These are phyloP conservation scores for Myodes glareolus DNA, from an alignment of 2,113 vertebrate genomes.

Conservation along the genomic window DNA sequence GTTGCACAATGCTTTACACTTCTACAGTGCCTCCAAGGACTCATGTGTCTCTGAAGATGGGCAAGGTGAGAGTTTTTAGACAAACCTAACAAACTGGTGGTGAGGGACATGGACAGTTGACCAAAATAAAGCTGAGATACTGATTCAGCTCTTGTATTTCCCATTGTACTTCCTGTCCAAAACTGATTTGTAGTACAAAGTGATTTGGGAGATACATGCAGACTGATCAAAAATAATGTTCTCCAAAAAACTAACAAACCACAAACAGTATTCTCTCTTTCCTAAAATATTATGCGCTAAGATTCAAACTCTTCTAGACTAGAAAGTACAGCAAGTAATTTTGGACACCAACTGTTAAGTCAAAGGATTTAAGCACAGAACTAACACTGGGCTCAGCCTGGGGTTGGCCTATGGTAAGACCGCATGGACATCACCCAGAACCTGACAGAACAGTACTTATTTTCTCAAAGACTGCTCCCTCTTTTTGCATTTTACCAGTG, in stretches of 20 bases:
- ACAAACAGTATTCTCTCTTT: background rate
- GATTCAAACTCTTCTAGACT: background rate
- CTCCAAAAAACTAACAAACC: background rate
- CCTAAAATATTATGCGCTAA: slow-evolving; percentile 37
- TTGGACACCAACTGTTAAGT: background rate
- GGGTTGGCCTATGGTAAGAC: background rate
- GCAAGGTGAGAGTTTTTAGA: slow-evolving; percentile 30
- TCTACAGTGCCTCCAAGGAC: background rate
- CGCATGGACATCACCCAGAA: background rate
- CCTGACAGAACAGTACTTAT: background rate
- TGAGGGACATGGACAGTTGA: background rate
- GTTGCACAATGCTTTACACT: background rate
- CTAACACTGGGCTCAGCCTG: background rate
- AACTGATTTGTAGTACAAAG: background rate
- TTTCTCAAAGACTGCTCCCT: background rate
- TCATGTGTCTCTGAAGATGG: background rate
- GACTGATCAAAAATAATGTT: slow-evolving; percentile 33
- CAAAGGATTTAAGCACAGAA: background rate
- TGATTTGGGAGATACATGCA: background rate
- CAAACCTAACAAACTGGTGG: background rate
- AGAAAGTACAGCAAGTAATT: background rate
- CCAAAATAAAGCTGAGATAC: background rate
- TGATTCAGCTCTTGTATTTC: background rate
- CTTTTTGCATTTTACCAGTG: background rate
- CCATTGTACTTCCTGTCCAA: background rate